These are phyloP conservation scores for Drosophila subsilvestris DNA, from an alignment of 2,888 invertebrate genomes.

Conservation along the genomic window DNA sequence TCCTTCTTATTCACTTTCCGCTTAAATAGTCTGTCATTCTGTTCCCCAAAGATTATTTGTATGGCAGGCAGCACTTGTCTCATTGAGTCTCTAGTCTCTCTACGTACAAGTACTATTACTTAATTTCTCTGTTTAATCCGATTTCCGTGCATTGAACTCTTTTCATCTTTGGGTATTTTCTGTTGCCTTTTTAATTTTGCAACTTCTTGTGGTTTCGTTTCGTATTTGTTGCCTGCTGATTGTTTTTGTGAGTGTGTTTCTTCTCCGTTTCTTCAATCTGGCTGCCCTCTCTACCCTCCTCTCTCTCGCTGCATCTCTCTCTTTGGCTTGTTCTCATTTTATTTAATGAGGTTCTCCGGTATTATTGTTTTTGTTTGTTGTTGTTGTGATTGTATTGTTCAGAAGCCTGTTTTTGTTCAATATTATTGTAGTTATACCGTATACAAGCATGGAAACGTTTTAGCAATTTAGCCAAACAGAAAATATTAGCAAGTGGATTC, in stretches of 20 bases:
- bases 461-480: constrained; percentile 7
- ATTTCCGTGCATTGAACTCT: constrained; percentile 82
- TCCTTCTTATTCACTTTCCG: background rate
- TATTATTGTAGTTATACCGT: constrained; percentile 3
- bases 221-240: constrained; percentile 27
- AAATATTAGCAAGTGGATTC: constrained; percentile 40
- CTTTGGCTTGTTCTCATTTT: constrained; percentile 60
- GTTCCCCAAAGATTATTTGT: background rate
- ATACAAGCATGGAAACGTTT: constrained; percentile 16
- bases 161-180: constrained; percentile 42
- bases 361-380: constrained; percentile 19
- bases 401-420: constrained; percentile 27
- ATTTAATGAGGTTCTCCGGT: constrained; percentile 57
- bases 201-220: constrained; percentile 47
- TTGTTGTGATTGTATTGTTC: constrained; percentile 18
- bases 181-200: constrained; percentile 45
- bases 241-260: constrained; percentile 49
- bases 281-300: constrained; percentile 16
- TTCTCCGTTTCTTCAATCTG: constrained; percentile 52
- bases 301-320: constrained; percentile 9
- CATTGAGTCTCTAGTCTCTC: background rate
- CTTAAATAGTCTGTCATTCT: background rate
- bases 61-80: background rate
- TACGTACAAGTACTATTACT: constrained; percentile 54
- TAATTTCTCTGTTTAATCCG: constrained; percentile 79